Evolutionary conservation across 2,113 vertebrate species (phyloP).

Genomic region (Nothoprocta pentlandii): DNA sequence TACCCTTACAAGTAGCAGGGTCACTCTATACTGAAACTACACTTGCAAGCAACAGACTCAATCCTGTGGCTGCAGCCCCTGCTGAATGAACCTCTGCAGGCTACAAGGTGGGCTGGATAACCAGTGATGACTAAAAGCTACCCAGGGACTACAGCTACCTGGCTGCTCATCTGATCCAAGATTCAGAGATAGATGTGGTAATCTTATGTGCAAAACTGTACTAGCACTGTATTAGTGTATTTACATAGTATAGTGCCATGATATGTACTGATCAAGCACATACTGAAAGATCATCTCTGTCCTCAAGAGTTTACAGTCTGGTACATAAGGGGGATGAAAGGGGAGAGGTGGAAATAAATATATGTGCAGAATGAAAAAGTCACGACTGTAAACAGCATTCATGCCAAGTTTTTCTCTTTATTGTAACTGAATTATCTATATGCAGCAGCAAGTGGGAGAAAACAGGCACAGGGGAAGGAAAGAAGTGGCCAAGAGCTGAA

Average conservation of each 20-base stretch:
- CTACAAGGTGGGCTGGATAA: not conserved
- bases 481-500: not conserved
- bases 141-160: not conserved
- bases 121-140: not conserved
- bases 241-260: not conserved
- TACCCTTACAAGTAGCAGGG: not conserved
- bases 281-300: not conserved
- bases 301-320: not conserved
- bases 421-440: not conserved
- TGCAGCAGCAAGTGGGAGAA: not conserved
- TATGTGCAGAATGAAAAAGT: not conserved
- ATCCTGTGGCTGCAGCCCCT: not conserved
- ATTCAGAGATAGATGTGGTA: not conserved
- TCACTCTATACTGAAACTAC: fast-evolving
- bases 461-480: not conserved
- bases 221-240: not conserved
- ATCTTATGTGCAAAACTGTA: not conserved
- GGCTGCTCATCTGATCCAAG: not conserved
- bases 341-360: not conserved
- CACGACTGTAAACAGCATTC: not conserved
- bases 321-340: not conserved
- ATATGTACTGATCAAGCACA: not conserved
- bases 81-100: not conserved
- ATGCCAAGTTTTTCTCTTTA: fast-evolving
- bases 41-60: too few relatives aligned